phyloP scores from a whole-genome alignment of 2,113 vertebrate genomes.

The Paedocypris sp. region DNA sequence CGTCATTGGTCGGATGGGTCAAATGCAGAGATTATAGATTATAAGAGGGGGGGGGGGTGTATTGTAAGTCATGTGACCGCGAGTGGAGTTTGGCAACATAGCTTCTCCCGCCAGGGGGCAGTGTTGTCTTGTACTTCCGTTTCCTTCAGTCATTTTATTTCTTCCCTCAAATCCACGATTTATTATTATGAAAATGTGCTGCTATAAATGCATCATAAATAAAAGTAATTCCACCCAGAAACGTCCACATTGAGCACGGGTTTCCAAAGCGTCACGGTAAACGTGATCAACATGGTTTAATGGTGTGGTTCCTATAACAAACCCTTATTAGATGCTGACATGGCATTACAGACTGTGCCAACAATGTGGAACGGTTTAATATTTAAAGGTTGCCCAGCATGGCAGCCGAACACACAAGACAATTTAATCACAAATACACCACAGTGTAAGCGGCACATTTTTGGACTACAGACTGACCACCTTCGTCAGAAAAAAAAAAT shows the following conservation, averaged over 20 bases:
- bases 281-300: background rate
- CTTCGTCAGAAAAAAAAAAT: background rate
- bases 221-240: background rate
- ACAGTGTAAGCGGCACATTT: background rate
- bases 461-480: background rate
- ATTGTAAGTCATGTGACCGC: too few species aligned
- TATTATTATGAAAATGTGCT: background rate
- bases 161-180: background rate
- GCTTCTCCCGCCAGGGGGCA: conserved; percentile 34
- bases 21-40: too few species aligned
- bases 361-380: background rate
- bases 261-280: background rate
- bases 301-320: background rate
- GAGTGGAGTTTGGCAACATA: background rate
- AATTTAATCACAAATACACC: background rate
- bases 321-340: background rate
- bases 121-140: conserved; percentile 21
- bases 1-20: too few species aligned
- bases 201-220: background rate
- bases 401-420: background rate
- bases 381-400: background rate
- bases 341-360: background rate
- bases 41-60: too few species aligned
- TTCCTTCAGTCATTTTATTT: background rate
- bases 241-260: background rate